Percentiles rank a stretch among this genome's conserved stretches.
phyloP scores from a whole-genome alignment of 2,888 invertebrate genomes.

The Prosopocoilus inquinatus region DNA sequence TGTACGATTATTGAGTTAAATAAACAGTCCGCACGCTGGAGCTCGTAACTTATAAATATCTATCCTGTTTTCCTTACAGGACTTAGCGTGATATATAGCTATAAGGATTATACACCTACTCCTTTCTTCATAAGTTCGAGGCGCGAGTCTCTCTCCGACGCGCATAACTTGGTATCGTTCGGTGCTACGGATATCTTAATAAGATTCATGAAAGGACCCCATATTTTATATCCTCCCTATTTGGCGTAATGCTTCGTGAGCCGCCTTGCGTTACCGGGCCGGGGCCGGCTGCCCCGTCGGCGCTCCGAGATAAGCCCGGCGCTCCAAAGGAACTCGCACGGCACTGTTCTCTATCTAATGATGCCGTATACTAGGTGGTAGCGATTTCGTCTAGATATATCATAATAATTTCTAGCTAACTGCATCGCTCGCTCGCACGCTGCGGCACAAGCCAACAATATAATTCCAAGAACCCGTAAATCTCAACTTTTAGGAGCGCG shows the following conservation, averaged over 20 bases:
- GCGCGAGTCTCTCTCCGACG: constrained; percentile 37
- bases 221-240: constrained; percentile 73
- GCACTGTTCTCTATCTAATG: constrained; percentile 46
- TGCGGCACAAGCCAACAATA: constrained; percentile 56
- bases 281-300: constrained; percentile 38
- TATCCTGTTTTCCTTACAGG: constrained; percentile 55
- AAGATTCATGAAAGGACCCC: constrained; percentile 81
- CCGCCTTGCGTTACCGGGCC: constrained; percentile 23
- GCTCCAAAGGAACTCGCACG: constrained; percentile 27
- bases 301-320: constrained; percentile 40
- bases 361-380: constrained; percentile 45
- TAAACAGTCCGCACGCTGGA: constrained; percentile 47
- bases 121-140: constrained; percentile 56
- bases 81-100: constrained; percentile 54
- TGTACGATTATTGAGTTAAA: constrained; percentile 53
- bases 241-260: constrained; percentile 48
- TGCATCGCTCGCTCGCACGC: constrained; percentile 38
- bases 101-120: constrained; percentile 56
- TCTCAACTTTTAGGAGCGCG: constrained; percentile 66
- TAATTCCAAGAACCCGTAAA: constrained; percentile 68
- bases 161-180: constrained; percentile 54
- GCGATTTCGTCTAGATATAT: constrained; percentile 55
- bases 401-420: constrained; percentile 55
- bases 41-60: constrained; percentile 53
- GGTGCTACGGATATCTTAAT: constrained; percentile 70